Base-by-base conservation (phyloP, 2,113 vertebrate genomes). In the Anguilla rostrata region DNA sequence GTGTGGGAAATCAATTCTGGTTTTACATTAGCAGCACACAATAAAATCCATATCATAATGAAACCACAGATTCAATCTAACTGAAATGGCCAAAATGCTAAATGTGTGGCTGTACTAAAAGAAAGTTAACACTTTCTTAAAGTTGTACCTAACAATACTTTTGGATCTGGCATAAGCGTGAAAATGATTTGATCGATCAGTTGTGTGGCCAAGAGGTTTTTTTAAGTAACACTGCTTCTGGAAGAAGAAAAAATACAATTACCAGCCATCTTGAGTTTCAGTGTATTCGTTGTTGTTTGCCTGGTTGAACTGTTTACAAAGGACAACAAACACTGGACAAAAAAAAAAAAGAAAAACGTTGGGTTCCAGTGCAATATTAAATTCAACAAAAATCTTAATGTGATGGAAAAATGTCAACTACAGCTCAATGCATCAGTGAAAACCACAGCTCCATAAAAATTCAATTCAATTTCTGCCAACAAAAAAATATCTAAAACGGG, bases 371-470 rank as follows among this genome's bases (percentile, higher is more conserved):
- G 16, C 22, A 40, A 41, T 80, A 4, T 80, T 40, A 34, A 41
- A 80, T 80, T 14, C 41, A 80, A 80, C 34, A 40, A 39, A 41
- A 11, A 41, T 41, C 20, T 41, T 40, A 40, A 80, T 80, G 15
- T 40, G 22, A 75, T 11, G 26, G 71, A n/a, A 75, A 26, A 12
- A 75, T 75, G 22, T 34, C 26, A 14, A 12, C 14, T n/a, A 75
- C 2, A 75, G 20, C 71, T n/a, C 26, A 75, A 75, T 75, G 2
- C 3, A 53, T 1, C 7, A 12, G 12, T 12, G 49, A 57, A 84
- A 79, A 39, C 71, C 84, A 78, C 71, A 78, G 49, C n/a, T 85
- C n/a, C 60, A 84, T 66, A 26, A 66, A 60, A 26, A 66, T 29
- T 75, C 71, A 75, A n/a, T 12, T 11, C 34, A n/a, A 75, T 75